phyloP scores from a whole-genome alignment of 2,797 vertebrate genomes.

The Serranus cabrilla region DNA sequence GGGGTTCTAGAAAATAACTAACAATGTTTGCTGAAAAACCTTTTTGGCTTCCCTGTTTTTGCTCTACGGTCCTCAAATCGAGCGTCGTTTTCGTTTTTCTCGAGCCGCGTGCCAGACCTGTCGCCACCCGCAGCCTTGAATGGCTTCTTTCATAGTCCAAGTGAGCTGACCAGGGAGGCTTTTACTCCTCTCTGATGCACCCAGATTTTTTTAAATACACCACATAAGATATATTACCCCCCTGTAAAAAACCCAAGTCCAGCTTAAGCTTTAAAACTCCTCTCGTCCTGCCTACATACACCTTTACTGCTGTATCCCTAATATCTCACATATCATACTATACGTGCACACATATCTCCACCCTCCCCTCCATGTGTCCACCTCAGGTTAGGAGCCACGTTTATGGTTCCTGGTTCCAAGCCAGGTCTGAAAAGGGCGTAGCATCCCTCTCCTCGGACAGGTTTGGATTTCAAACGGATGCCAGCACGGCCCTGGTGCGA shows the following conservation, averaged over 20 bases:
- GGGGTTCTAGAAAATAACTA: conserved; percentile 42
- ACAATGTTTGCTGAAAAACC: conserved; percentile 74
- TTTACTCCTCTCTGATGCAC: conserved; percentile 56
- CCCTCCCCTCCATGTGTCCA: conserved; percentile 44
- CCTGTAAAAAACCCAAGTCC: background rate
- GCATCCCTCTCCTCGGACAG: conserved; percentile 72
- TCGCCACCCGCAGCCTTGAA: conserved; percentile 79
- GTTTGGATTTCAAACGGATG: conserved; percentile 84
- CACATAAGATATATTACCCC: conserved; percentile 37
- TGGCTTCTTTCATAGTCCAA: conserved; percentile 77
- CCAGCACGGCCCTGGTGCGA: conserved; percentile 65
- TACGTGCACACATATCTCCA: background rate
- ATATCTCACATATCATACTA: conserved; percentile 19
- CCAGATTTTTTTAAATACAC: conserved; percentile 5
- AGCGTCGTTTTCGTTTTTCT: conserved; percentile 73
- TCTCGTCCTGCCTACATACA: background rate
- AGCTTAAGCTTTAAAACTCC: background rate
- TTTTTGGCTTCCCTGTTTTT: conserved; percentile 76
- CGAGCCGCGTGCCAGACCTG: conserved; percentile 73
- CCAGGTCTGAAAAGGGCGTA: conserved; percentile 67
- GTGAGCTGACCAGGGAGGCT: conserved; percentile 59
- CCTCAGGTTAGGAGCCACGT: conserved; percentile 57
- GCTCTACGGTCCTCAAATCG: conserved; percentile 71
- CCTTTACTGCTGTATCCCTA: background rate
- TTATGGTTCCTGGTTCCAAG: conserved; percentile 66